A percentile compares a stretch with the other conserved stretches of the same genome.
Evolutionary conservation across 2,888 invertebrate species (phyloP).

Genomic region (Epinotia nisella): DNA sequence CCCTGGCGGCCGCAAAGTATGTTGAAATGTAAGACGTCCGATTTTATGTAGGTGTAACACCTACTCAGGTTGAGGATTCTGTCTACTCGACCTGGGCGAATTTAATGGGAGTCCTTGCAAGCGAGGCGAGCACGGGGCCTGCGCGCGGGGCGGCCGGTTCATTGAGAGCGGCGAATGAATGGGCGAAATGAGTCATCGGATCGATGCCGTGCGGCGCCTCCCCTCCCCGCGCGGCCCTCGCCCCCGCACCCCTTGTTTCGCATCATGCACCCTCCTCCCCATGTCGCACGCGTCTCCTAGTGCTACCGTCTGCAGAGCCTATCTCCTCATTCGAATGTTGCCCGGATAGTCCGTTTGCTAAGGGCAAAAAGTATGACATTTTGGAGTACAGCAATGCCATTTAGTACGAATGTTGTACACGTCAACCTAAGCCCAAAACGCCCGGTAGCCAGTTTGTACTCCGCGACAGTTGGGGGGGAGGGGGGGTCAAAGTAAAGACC

Average conservation of each 20-base stretch:
- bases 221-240: conserved; percentile 50
- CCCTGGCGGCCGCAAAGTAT: conserved; percentile 48
- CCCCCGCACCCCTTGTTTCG: conserved; percentile 52
- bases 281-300: conserved; percentile 44
- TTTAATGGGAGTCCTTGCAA: conserved; percentile 77
- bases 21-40: conserved; percentile 53
- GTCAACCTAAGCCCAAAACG: too few relatives aligned
- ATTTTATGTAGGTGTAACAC: conserved; percentile 66
- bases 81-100: conserved; percentile 67
- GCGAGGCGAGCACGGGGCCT: conserved; percentile 66
- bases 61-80: conserved; percentile 63
- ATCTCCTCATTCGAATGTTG: conserved; percentile 7
- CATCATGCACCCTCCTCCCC: conserved; percentile 54
- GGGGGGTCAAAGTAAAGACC: too few relatives aligned
- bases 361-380: too few relatives aligned
- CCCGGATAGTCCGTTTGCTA: too few relatives aligned
- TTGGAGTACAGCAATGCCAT: too few relatives aligned
- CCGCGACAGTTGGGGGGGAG: too few relatives aligned
- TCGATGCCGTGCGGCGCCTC: conserved; percentile 66
- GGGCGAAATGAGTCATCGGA: conserved; percentile 81
- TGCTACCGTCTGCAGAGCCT: conserved; percentile 47
- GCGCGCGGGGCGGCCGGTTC: conserved; percentile 64
- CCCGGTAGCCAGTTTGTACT: too few relatives aligned
- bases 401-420: too few relatives aligned
- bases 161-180: conserved; percentile 83